Conservation (phyloP, 2,888 invertebrate species). For the Nebria salina region DNA sequence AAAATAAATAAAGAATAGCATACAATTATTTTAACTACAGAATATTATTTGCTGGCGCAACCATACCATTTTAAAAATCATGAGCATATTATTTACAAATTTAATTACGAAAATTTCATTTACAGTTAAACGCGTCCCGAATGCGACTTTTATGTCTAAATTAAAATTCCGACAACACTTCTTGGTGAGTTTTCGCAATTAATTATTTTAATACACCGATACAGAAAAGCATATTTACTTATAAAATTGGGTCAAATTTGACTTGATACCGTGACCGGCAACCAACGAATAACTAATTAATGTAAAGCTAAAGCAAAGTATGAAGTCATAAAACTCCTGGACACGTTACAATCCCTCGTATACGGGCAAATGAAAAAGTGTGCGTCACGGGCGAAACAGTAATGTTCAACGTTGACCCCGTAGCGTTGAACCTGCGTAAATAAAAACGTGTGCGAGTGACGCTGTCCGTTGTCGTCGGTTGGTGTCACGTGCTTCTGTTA, state of each 20-base stretch:
- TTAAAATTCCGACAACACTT: neutral
- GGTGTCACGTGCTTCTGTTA: conserved; percentile 29
- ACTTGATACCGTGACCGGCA: neutral
- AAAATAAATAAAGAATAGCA: neutral
- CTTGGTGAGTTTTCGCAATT: no score
- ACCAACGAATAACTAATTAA: neutral
- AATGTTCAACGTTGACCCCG: neutral
- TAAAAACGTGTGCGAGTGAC: conserved; percentile 1
- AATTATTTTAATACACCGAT: no score
- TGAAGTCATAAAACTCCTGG: conserved; percentile 40
- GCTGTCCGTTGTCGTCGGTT: neutral
- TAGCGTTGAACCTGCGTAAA: conserved; percentile 20
- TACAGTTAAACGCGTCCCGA: neutral
- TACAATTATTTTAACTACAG: neutral
- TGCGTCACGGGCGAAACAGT: neutral
- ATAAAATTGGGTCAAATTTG: neutral
- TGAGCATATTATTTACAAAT: neutral
- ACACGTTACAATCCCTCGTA: neutral
- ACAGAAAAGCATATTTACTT: no score
- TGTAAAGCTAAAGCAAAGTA: conserved; percentile 23
- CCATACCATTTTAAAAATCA: neutral
- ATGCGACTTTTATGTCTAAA: neutral
- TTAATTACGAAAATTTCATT: neutral
- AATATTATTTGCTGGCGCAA: neutral
- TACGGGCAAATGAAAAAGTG: conserved; percentile 34